These are phyloP conservation scores for Podocnemis expansa DNA, from an alignment of 2,113 vertebrate species.

Conservation along the genomic window DNA sequence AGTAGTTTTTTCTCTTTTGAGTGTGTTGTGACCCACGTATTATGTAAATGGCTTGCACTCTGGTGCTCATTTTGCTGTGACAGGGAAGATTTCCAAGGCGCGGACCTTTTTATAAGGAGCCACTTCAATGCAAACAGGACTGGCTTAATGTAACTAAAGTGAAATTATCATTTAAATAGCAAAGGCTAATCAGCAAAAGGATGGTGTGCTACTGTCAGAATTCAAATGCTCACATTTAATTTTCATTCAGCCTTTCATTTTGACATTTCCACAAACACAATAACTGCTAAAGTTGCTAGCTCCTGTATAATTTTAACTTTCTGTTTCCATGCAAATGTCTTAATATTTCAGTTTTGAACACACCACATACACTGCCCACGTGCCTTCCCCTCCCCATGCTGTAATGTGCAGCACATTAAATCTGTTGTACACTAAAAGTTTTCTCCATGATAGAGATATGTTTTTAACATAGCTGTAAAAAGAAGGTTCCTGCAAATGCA, in stretches of 20 bases:
- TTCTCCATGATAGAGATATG: not conserved
- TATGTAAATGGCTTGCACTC: constrained; percentile 27
- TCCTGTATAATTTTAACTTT: constrained; percentile 33
- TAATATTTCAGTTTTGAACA: not conserved
- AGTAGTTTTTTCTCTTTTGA: constrained; percentile 11
- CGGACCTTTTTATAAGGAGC: not conserved
- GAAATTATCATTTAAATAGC: constrained; percentile 64
- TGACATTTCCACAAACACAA: not conserved
- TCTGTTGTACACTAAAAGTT: not conserved
- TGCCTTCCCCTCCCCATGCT: not conserved
- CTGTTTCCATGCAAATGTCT: not conserved
- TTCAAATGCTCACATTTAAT: not conserved
- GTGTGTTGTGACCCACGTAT: constrained; percentile 37
- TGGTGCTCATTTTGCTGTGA: constrained; percentile 28
- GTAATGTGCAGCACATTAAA: not conserved
- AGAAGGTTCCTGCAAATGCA: not conserved
- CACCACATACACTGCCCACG: accelerated
- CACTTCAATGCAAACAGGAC: constrained; percentile 23
- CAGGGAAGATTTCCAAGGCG: constrained; percentile 49
- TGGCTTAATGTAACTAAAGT: constrained; percentile 18
- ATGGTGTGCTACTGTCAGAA: constrained; percentile 3
- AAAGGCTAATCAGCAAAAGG: constrained; percentile 29
- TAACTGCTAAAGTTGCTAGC: not conserved
- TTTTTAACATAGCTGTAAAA: not conserved
- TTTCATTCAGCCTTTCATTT: constrained; percentile 45